Evolutionary conservation across 2,797 vertebrate genomes (phyloP), one percentile per base, ranked within the genome.

Genomic region (Acrocephalus scirpaceus): DNA sequence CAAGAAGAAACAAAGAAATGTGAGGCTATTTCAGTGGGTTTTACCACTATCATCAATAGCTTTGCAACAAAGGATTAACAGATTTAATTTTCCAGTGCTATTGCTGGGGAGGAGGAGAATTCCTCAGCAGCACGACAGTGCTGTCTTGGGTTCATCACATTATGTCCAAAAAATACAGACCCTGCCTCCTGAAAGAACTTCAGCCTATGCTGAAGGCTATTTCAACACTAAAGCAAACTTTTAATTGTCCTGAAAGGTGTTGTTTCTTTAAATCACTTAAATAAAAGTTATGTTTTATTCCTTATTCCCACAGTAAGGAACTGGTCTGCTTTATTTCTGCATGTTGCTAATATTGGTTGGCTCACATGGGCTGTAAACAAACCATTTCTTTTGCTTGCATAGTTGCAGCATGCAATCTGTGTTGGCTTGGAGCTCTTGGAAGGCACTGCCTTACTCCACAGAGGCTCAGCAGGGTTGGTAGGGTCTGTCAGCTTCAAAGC

Each of bases 391-490:
- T 67, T 17, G 27, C 47, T 22, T 11, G 34, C 10, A 26, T 48
- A 2, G 2, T 21, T 60, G 57, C 0, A 7, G 53, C 50, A 29
- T 3, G 7, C 27, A 10, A 20, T 9, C 58, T 61, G 34, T 1
- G 2, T 4, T 8, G 56, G 32, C 51, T 64, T 19, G 18, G 38
- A 76, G 64, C 44, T 51, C 72, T 34, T 8, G 15, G 83, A 60
- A 45, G 64, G 51, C 8, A 9, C 47, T n/a, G 53, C 48, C 32
- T 45, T 34, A 40, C 19, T 79, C 76, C 44, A n/a, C 38, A 20
- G 26, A 23, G 58, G 20, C 25, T 56, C 45, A 13, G 36, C 79
- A 64, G 60, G 47, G 26, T 34, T 87, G 27, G 42, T 42, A 3
- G 3, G 10, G 22, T 38, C 69, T 72, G 65, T 50, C 30, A 13